Conservation (phyloP, 2,888 invertebrate species). For the Acleris cristana region DNA sequence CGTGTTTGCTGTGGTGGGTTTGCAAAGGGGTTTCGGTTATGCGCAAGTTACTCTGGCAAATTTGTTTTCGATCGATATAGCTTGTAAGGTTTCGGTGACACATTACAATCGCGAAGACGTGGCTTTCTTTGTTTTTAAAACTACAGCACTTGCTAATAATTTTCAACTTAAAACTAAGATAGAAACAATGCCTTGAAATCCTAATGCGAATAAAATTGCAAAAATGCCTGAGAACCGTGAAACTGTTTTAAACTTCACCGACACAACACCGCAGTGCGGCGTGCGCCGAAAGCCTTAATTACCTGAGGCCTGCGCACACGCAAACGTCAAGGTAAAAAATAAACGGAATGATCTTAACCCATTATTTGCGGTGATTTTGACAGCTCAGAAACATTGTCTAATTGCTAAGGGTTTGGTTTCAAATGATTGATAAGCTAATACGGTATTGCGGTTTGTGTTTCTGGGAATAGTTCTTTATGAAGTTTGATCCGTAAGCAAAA, state of each 20-base stretch:
- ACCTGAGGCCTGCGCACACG: conserved; percentile 55
- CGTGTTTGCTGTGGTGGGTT: conserved; percentile 11
- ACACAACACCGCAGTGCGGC: conserved; percentile 21
- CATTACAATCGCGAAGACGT: neutral
- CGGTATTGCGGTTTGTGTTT: neutral
- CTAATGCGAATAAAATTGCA: conserved; percentile 31
- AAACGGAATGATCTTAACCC: conserved; percentile 61
- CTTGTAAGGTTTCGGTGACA: conserved; percentile 8
- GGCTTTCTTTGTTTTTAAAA: too few species aligned
- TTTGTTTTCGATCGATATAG: neutral
- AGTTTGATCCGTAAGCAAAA: neutral
- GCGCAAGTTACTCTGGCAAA: neutral
- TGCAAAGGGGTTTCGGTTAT: neutral
- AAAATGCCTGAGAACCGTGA: conserved; percentile 13
- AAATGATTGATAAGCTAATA: conserved; percentile 9
- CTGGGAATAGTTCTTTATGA: neutral
- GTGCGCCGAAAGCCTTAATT: conserved; percentile 60
- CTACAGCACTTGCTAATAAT: too few species aligned
- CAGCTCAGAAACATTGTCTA: conserved; percentile 15
- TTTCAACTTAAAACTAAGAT: neutral
- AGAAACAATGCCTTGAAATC: neutral
- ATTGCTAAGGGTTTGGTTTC: conserved; percentile 17
- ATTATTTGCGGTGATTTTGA: conserved; percentile 45
- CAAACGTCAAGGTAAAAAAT: conserved; percentile 62
- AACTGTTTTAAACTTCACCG: conserved; percentile 17